Percentiles rank a stretch among this genome's conserved stretches.
phyloP scores from a whole-genome alignment of 1,140 invertebrate species.

The Argopecten irradians region DNA sequence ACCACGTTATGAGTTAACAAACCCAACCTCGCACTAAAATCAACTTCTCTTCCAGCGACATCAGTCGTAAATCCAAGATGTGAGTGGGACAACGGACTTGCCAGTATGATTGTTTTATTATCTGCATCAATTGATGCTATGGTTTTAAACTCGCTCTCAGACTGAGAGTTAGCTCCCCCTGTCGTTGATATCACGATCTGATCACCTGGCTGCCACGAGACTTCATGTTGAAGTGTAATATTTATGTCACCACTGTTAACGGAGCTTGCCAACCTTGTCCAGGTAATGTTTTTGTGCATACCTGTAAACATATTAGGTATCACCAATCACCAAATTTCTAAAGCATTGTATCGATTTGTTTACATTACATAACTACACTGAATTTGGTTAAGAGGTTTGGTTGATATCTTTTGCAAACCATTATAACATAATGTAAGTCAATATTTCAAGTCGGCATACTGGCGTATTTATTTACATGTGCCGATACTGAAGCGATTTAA shows the following conservation, averaged over 20 bases:
- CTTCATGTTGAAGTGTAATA: conserved; percentile 59
- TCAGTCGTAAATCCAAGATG: conserved; percentile 62
- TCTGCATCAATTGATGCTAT: conserved; percentile 65
- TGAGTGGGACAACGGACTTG: conserved; percentile 58
- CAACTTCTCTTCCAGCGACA: conserved; percentile 49
- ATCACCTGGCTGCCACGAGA: conserved; percentile 72
- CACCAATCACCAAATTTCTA: not conserved
- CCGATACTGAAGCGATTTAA: no score
- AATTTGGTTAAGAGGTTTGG: no score
- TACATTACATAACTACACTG: no score
- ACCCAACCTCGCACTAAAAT: conserved; percentile 73
- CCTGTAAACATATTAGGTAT: conserved; percentile 49
- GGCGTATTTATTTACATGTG: no score
- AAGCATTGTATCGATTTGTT: no score
- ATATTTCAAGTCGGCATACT: no score
- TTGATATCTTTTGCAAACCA: no score
- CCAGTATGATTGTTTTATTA: conserved; percentile 64
- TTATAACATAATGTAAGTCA: no score
- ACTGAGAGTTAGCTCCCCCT: conserved; percentile 62
- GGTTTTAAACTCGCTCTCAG: conserved; percentile 67
- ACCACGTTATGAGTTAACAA: conserved; percentile 70
- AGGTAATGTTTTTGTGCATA: conserved; percentile 58
- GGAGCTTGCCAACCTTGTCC: conserved; percentile 68
- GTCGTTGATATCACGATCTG: conserved; percentile 75
- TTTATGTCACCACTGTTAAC: conserved; percentile 56